Evolutionary conservation across 2,113 vertebrate genomes (phyloP), one percentile per base, ranked within the genome.

Genomic region (Anguilla rostrata): DNA sequence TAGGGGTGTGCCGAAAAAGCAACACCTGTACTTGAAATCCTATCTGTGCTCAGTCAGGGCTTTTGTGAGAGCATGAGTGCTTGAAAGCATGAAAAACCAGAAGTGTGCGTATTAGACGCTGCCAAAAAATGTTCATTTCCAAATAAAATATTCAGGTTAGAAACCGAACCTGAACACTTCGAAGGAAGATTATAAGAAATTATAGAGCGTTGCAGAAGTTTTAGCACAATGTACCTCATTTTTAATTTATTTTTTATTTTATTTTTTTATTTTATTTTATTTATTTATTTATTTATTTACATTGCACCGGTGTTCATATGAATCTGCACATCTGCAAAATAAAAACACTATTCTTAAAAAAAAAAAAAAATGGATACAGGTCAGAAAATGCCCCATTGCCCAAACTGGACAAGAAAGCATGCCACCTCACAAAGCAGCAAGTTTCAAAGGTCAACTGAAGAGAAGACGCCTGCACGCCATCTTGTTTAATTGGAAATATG

Each of bases 381-480:
- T 3, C 0, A 39, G 43, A 41, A 22, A 75, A 53, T 7, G 57
- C 39, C 49, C 41, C 29, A 29, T 40, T 3, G 11, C 11, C 2
- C 39, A 57, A 63, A 79, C 85, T 63, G 88, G 86, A 83, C 46
- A 29, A 83, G 83, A 34, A 39, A 26, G 80, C 63, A 88, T 86
- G 88, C 84, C 88, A 86, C 79, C 87, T 49, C 34, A 16, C 39
- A 39, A 39, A 26, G 39, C 15, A 29, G 39, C 39, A 4, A 56
- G 57, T 85, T 78, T 78, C 46, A 75, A 46, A 63, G 87, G 87
- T 88, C 87, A 85, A 39, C 29, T 75, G 46, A 85, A 82, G n/a
- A 85, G 78, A 29, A n/a, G 9, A 18, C 78, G 39, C n/a, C 53
- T 79, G 39, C 41, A 20, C 60, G 22, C 75, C 78, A 71, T 87